These are phyloP conservation scores for Syritta pipiens DNA, from an alignment of 2,888 invertebrate genomes.

Conservation along the genomic window DNA sequence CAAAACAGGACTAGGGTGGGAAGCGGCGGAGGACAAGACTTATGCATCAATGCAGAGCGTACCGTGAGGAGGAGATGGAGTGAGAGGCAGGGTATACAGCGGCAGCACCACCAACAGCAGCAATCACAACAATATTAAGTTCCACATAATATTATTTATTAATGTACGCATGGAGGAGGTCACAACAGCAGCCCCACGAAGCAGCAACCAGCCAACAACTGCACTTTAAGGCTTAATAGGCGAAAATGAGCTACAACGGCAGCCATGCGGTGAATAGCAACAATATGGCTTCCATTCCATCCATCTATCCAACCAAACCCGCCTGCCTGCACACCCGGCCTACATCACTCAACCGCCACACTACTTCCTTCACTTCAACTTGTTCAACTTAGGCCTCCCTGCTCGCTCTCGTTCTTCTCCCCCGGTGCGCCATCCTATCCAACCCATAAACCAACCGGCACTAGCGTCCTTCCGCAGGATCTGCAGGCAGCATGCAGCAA, in stretches of 20 bases:
- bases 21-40: slow-evolving; percentile 55
- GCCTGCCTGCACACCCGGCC: background rate
- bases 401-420: slow-evolving; percentile 12
- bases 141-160: slow-evolving; percentile 68
- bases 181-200: slow-evolving; percentile 53
- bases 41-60: slow-evolving; percentile 45
- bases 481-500: slow-evolving; percentile 44
- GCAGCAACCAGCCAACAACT: slow-evolving; percentile 59
- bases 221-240: slow-evolving; percentile 64
- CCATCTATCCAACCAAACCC: slow-evolving; percentile 41
- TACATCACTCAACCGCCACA: background rate
- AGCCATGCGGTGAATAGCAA: slow-evolving; percentile 67
- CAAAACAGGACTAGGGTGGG: slow-evolving; percentile 35
- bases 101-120: slow-evolving; percentile 17
- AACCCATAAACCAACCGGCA: slow-evolving; percentile 37
- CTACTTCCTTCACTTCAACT: background rate
- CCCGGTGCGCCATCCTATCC: slow-evolving; percentile 49
- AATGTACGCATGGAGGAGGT: slow-evolving; percentile 66
- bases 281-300: slow-evolving; percentile 67
- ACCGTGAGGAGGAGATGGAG: background rate
- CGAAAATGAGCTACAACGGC: slow-evolving; percentile 67
- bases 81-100: background rate
- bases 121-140: slow-evolving; percentile 69
- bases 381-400: slow-evolving; percentile 18
- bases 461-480: slow-evolving; percentile 52